Conservation (phyloP, 2,888 invertebrate species). For the Perizoma affinitatum region DNA sequence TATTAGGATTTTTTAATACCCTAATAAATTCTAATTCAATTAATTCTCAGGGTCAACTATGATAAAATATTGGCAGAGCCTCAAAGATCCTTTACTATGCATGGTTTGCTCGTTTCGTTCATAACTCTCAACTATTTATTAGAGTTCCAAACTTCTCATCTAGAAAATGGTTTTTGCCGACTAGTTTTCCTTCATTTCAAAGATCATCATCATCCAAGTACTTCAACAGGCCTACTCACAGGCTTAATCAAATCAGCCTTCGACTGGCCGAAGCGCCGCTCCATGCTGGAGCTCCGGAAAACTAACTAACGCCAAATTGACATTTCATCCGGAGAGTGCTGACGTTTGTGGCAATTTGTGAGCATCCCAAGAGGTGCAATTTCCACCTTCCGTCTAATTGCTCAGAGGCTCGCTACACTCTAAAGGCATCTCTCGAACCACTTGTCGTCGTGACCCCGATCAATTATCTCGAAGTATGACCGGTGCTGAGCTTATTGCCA, state of each 20-base stretch:
- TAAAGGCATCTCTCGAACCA: slow-evolving; percentile 54
- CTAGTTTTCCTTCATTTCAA: too few relatives aligned
- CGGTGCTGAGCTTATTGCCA: slow-evolving; percentile 37
- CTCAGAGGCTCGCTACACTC: slow-evolving; percentile 40
- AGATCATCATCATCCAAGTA: too few relatives aligned
- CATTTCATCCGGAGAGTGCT: slow-evolving; percentile 63
- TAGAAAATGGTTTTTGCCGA: not conserved
- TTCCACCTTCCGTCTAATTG: slow-evolving; percentile 75
- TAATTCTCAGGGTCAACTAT: slow-evolving; percentile 7
- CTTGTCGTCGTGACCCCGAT: slow-evolving; percentile 54
- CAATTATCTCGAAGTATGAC: slow-evolving; percentile 51
- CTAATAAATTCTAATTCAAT: slow-evolving; percentile 6
- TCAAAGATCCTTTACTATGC: slow-evolving; percentile 5
- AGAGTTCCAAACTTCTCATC: slow-evolving; percentile 8
- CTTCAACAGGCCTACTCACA: too few relatives aligned
- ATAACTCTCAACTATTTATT: slow-evolving; percentile 5
- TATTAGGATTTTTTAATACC: too few relatives aligned
- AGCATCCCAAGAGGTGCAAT: slow-evolving; percentile 77
- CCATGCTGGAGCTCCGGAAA: slow-evolving; percentile 30
- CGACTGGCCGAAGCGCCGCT: slow-evolving; percentile 2
- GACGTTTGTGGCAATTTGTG: slow-evolving; percentile 73
- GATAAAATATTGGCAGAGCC: slow-evolving; percentile 7
- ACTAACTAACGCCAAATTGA: slow-evolving; percentile 58
- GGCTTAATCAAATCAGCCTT: slow-evolving; percentile 13
- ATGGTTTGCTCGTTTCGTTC: slow-evolving; percentile 11